Conservation (phyloP, 2,888 invertebrate species). For the Agrilus cyanescens region DNA sequence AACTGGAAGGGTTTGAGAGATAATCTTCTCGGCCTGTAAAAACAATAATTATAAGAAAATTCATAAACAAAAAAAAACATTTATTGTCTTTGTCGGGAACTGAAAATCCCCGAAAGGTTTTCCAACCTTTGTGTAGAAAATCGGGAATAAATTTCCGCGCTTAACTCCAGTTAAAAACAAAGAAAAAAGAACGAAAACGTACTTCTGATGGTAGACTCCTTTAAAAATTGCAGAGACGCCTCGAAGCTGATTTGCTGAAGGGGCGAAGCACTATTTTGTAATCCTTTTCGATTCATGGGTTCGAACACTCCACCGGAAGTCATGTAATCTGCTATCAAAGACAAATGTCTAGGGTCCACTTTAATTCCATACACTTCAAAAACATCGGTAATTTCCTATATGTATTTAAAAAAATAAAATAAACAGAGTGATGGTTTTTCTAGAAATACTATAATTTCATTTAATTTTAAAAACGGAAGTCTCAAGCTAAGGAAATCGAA, state of each 20-base stretch:
- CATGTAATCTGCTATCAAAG: conserved; percentile 95
- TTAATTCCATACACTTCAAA: conserved; percentile 95
- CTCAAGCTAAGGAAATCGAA: no score
- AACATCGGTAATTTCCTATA: conserved; percentile 81
- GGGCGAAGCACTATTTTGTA: conserved; percentile 84
- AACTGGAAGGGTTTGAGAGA: conserved; percentile 73
- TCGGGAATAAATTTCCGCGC: no score
- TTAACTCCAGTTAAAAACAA: no score
- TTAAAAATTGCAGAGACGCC: conserved; percentile 76
- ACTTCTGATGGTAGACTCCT: conserved; percentile 59
- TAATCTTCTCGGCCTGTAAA: conserved; percentile 59
- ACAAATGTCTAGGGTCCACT: conserved; percentile 88
- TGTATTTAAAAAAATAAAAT: conserved; percentile 10
- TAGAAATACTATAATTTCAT: no score
- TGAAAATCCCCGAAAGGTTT: no score
- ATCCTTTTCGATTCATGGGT: conserved; percentile 82
- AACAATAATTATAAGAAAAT: neutral
- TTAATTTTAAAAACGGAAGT: no score
- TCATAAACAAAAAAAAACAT: neutral
- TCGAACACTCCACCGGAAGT: conserved; percentile 84
- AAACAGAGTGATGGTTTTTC: neutral
- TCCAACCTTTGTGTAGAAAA: no score
- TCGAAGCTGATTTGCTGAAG: conserved; percentile 98
- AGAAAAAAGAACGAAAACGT: conserved; percentile 12
- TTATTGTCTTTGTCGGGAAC: no score